Evolutionary conservation across 1,140 invertebrate species (phyloP).

Genomic region (Nebria ingens): DNA sequence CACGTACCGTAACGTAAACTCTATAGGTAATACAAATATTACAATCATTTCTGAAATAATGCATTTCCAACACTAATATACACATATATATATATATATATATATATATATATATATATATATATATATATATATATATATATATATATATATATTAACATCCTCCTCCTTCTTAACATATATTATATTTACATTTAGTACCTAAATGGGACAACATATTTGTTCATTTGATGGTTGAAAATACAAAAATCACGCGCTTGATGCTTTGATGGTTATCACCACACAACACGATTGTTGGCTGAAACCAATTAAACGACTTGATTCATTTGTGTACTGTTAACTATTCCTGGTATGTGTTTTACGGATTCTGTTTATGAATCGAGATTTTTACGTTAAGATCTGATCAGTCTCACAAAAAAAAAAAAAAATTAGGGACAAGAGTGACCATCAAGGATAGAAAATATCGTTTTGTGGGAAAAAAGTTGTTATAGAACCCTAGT

Average conservation of each 20-base stretch:
- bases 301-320: slow-evolving; percentile 1
- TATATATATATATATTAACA: slow-evolving; percentile 1
- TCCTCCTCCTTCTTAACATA: not conserved
- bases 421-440: too few species aligned
- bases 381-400: too few species aligned
- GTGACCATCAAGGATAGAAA: too few species aligned
- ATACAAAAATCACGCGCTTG: slow-evolving; percentile 1
- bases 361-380: slow-evolving; percentile 1
- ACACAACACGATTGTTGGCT: not conserved
- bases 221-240: not conserved
- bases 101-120: slow-evolving; percentile 6
- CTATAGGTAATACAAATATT: too few species aligned
- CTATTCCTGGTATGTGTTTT: not conserved
- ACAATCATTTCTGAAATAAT: not conserved
- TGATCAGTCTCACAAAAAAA: too few species aligned
- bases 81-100: not conserved
- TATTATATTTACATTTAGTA: not conserved
- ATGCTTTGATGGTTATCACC: not conserved
- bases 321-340: not conserved
- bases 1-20: too few species aligned
- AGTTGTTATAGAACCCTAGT: too few species aligned
- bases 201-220: not conserved
- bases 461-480: too few species aligned
- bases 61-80: not conserved
- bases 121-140: slow-evolving; percentile 3